phyloP scores from a whole-genome alignment of 1,140 invertebrate genomes.

The Aphaenogaster ashmeadi region DNA sequence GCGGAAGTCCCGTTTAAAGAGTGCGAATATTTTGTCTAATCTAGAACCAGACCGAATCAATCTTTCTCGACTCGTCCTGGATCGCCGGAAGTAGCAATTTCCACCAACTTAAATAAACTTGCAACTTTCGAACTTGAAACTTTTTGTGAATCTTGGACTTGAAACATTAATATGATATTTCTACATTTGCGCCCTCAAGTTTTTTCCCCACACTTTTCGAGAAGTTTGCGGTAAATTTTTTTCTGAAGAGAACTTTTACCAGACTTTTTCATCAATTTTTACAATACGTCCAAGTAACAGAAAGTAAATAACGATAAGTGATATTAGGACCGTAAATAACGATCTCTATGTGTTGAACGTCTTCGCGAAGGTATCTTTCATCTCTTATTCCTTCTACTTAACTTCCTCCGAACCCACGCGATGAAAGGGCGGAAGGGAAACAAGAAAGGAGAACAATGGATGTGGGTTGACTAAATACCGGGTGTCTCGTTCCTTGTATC shows the following conservation, averaged over 20 bases:
- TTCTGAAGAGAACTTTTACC: not conserved
- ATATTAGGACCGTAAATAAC: not conserved
- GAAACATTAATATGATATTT: not conserved
- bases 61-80: not conserved
- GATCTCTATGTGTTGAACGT: not conserved
- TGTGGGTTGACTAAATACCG: conserved; percentile 70
- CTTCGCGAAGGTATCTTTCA: conserved; percentile 3
- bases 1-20: conserved; percentile 21
- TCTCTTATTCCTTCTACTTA: conserved; percentile 23
- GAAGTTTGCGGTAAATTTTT: not conserved
- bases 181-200: not conserved
- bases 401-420: conserved; percentile 1
- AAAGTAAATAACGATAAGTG: conserved; percentile 3
- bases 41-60: conserved; percentile 15
- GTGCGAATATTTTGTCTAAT: conserved; percentile 50
- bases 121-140: not conserved
- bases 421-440: conserved; percentile 46
- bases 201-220: not conserved
- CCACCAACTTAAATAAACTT: not conserved
- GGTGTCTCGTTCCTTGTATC: not conserved
- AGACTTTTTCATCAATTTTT: not conserved
- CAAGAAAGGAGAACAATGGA: conserved; percentile 66
- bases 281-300: not conserved
- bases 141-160: not conserved
- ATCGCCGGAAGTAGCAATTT: conserved; percentile 13